Base-by-base conservation (phyloP, 1,140 invertebrate genomes). In the Caenorhabditis tropicalis region DNA sequence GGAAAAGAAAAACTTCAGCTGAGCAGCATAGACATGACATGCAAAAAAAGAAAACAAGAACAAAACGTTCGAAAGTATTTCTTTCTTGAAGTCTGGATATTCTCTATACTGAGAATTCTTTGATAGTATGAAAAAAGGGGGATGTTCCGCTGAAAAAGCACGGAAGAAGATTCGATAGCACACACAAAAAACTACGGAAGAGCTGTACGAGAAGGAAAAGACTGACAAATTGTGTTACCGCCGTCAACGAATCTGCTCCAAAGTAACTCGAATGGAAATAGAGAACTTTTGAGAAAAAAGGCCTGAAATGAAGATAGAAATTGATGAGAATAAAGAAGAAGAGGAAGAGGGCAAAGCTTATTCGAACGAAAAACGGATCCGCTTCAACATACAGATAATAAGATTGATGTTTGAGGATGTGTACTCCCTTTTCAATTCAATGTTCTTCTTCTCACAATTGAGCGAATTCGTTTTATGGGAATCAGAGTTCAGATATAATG, bases 141-240 rank as follows among this genome's bases (percentile, higher is more conserved):
- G 15, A 56, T 56, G 53, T 56, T 56, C 53, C 49, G 1, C 2
- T 7, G 29, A 43, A 43, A 74, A 24, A 74, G 21, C 36, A 43
- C 15, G 36, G 29, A 74, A 74, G 36, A 43, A 74, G 36, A 43
- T 43, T 43, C 21, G 65, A 39, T 39, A n/a, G 29, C 0, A 43
- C 10, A 29, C n/a, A n/a, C n/a, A 74, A 65, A 65, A 27, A 36
- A 33, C 58, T 65, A 65, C 53, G 53, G 53, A 56, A 56, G n/a
- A 74, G 65, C 65, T 74, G 27, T 74, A 74, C 65, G 36, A 43
- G n/a, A 19, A 15, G 36, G 36, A 65, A 19, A 36, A 33, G 58
- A 74, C 65, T 74, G 65, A 43, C 65, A 74, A 74, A 74, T 74
- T 74, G 36, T 19, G 65, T 74, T 74, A 74, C 65, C 65, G 65